A percentile compares a stretch with the other conserved stretches of the same genome.
These are phyloP conservation scores for Phoxinus phoxinus DNA, from an alignment of 2,113 vertebrate species.

Conservation along the genomic window DNA sequence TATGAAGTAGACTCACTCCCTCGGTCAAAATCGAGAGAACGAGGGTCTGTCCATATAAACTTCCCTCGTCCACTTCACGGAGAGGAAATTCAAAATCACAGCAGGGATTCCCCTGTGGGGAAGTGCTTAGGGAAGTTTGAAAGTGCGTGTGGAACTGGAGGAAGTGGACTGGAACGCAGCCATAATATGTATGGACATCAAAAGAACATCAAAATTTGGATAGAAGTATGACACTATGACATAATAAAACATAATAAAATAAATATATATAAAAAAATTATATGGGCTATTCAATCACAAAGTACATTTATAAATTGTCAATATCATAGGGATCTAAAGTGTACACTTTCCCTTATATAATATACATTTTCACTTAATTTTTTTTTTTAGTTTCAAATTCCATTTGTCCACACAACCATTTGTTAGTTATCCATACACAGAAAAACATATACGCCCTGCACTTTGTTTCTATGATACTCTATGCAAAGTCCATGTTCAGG, in stretches of 20 bases:
- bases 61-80: too few relatives aligned
- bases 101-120: too few relatives aligned
- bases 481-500: not conserved
- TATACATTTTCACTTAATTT: not conserved
- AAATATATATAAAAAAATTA: not conserved
- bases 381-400: too few relatives aligned
- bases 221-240: too few relatives aligned
- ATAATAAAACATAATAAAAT: not conserved
- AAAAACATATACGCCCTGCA: not conserved
- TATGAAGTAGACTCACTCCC: too few relatives aligned
- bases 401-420: not conserved
- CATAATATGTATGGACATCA: not conserved
- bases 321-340: not conserved
- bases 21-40: too few relatives aligned
- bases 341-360: not conserved
- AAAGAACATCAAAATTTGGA: not conserved
- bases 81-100: too few relatives aligned
- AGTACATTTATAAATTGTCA: not conserved
- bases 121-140: too few relatives aligned
- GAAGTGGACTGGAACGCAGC: too few relatives aligned
- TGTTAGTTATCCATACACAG: not conserved
- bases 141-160: too few relatives aligned
- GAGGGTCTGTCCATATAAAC: too few relatives aligned
- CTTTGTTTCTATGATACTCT: not conserved
- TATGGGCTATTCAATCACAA: not conserved